Percentiles rank a stretch among this genome's conserved stretches.
Conservation (phyloP, 1,140 invertebrate genomes). For the Lethrus apterus region DNA sequence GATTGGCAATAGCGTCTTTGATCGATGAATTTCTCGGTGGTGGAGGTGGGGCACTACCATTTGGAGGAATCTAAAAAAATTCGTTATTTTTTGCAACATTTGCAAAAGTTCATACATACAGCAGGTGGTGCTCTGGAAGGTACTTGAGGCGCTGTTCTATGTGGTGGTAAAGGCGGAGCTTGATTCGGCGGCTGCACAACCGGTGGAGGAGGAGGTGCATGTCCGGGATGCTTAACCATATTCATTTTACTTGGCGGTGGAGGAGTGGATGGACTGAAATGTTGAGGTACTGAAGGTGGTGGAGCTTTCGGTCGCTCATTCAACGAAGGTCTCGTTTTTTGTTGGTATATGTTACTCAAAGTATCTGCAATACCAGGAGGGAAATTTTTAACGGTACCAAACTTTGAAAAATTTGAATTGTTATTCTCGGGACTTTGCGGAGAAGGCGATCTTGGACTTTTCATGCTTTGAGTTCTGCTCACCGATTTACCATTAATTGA, state of each 20-base stretch:
- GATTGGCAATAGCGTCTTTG: conserved; percentile 21
- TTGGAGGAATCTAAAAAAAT: conserved; percentile 3
- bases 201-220: conserved; percentile 21
- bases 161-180: conserved; percentile 21
- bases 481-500: conserved; percentile 44
- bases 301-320: conserved; percentile 29
- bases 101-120: conserved; percentile 1
- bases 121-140: conserved; percentile 8
- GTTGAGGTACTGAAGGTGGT: conserved; percentile 31
- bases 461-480: conserved; percentile 47
- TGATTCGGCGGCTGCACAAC: conserved; percentile 32
- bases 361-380: conserved; percentile 28
- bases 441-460: conserved; percentile 42
- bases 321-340: conserved; percentile 16
- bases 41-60: conserved; percentile 30
- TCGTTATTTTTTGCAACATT: not conserved
- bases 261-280: conserved; percentile 24
- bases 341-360: conserved; percentile 14
- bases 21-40: conserved; percentile 37
- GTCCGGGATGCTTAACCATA: conserved; percentile 11
- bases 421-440: conserved; percentile 29
- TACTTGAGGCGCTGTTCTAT: conserved; percentile 13
- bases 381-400: conserved; percentile 33
- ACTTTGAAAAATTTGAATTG: conserved; percentile 22
- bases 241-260: conserved; percentile 18